These are phyloP conservation scores for Dendroctonus valens DNA, from an alignment of 1,140 invertebrate species.

Conservation along the genomic window DNA sequence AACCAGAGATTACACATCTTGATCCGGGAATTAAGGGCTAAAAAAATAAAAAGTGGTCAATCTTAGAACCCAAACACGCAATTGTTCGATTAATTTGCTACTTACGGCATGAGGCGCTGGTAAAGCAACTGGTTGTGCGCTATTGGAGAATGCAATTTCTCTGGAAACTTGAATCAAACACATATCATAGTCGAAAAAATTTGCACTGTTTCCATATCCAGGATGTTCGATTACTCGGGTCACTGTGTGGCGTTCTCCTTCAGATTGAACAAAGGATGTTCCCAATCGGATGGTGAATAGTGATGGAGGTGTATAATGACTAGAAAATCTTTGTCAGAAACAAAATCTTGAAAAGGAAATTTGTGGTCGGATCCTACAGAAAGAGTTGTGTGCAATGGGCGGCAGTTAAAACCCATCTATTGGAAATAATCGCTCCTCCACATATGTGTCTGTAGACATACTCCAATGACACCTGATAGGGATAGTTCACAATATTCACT, in stretches of 20 bases:
- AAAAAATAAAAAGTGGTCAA: no score
- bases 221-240: background rate
- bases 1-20: no score
- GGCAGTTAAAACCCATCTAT: background rate
- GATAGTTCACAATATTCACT: background rate
- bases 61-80: no score
- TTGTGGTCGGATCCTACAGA: no score
- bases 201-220: background rate
- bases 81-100: background rate
- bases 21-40: no score
- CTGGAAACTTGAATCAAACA: background rate
- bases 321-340: background rate
- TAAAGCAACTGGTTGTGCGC: background rate
- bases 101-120: background rate
- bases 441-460: background rate
- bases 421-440: background rate
- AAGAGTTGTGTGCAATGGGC: background rate
- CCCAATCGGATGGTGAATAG: background rate
- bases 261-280: background rate
- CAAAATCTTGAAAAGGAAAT: background rate
- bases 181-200: constrained; percentile 1
- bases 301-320: background rate
- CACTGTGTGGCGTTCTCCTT: background rate
- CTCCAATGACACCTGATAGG: background rate
- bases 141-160: background rate